phyloP scores from a whole-genome alignment of 1,140 invertebrate genomes.

The Euschistus heros region DNA sequence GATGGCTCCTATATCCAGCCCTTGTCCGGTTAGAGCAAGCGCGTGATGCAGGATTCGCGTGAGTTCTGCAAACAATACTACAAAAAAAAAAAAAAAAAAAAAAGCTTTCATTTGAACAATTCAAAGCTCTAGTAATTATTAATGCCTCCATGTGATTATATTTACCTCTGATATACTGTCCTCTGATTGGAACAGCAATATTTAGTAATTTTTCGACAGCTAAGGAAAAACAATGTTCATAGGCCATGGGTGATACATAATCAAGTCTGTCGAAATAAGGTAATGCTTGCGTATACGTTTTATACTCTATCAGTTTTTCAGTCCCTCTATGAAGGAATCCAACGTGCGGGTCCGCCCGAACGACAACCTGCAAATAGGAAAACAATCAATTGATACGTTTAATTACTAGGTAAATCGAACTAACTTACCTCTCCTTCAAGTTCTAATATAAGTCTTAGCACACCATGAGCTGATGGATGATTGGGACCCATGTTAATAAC shows the following conservation, averaged over 20 bases:
- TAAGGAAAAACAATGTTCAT: constrained; percentile 92
- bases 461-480: constrained; percentile 97
- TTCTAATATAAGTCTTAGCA: constrained; percentile 86
- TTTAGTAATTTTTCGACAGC: constrained; percentile 94
- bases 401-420: not conserved
- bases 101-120: not conserved
- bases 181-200: constrained; percentile 84
- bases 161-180: constrained; percentile 92
- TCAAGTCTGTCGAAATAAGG: constrained; percentile 97
- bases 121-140: not conserved
- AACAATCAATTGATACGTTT: not conserved
- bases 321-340: constrained; percentile 94
- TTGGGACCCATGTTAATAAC: constrained; percentile 95
- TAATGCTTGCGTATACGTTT: constrained; percentile 93
- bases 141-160: constrained; percentile 23
- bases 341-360: constrained; percentile 90
- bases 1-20: constrained; percentile 85
- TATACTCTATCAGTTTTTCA: constrained; percentile 97
- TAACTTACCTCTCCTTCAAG: constrained; percentile 85
- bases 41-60: constrained; percentile 90
- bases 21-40: constrained; percentile 86
- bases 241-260: constrained; percentile 99
- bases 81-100: constrained; percentile 26
- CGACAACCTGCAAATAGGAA: constrained; percentile 51
- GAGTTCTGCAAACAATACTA: constrained; percentile 79